Base-by-base conservation (phyloP, 92 coral and sea anemone genomes). In the Montipora capitata region DNA sequence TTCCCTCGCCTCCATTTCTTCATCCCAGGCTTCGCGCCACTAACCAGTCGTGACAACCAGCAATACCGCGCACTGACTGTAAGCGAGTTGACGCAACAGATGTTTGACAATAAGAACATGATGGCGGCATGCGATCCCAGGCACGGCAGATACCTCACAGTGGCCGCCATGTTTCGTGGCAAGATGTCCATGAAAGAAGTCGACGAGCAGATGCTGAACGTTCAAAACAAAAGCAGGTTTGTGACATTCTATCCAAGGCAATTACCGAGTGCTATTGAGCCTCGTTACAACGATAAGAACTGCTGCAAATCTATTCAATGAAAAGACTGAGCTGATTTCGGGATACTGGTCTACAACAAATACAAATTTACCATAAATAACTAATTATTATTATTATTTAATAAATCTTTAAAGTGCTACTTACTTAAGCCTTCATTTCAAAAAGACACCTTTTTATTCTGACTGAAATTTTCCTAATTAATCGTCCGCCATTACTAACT, bases 81-180 rank as follows among this genome's bases (percentile, higher is more conserved):
- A 65, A 90, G 94, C 49, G 99, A 96, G 80, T 84, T 96, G 7
- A 93, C 99, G n/a, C 99, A 96, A 52, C 99, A 96, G 77, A 96
- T 96, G 99, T 96, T 96, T 51, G 99, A 96, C 67, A 89, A 90
- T 70, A 96, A 96, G 88, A 96, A 94, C 96, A 96, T 96, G 99
- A 96, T 96, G 99, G 99, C 99, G 67, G 99, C 99, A 4, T 96
- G 99, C 63, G 98, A 96, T 78, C 98, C 98, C 40, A 91, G 96
- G 27, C 98, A 94, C 68, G 98, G 98, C 38, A 89, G 97, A 38
- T 96, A 96, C 51, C 93, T 96, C 48, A 94, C 99, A 0, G 99
- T 94, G 9, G 96, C 99, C 13, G 89, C 97, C 38, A 92, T 96
- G 87, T 96, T 94, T 68, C 96, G 99, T 12, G 96, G 96, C 7